phyloP scores from a whole-genome alignment of 2,888 invertebrate genomes.

The Agriopis leucophaearia region DNA sequence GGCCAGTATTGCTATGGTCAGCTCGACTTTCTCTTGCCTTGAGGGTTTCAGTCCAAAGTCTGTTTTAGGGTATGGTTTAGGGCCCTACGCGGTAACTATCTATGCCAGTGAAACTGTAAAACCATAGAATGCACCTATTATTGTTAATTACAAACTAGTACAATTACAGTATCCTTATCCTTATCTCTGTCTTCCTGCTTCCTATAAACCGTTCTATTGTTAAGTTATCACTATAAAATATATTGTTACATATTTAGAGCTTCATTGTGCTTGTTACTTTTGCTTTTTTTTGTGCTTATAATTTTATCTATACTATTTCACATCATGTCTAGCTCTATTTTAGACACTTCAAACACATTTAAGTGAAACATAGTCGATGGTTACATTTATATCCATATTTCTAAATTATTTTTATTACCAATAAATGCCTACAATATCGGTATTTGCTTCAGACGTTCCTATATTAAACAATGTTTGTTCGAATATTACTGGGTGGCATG shows the following conservation, averaged over 20 bases:
- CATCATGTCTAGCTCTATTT: too few species aligned
- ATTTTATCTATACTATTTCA: neutral
- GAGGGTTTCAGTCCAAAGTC: too few species aligned
- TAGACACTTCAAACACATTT: too few species aligned
- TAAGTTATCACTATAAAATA: conserved; percentile 53
- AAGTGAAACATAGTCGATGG: neutral
- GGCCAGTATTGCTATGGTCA: too few species aligned
- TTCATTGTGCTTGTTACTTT: conserved; percentile 53
- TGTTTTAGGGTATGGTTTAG: too few species aligned
- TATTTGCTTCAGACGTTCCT: conserved; percentile 54
- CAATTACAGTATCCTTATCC: conserved; percentile 13
- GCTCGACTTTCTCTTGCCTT: too few species aligned
- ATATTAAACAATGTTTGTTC: conserved; percentile 62
- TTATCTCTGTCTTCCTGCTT: conserved; percentile 57
- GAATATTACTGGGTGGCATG: conserved; percentile 56
- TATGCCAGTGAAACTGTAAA: neutral
- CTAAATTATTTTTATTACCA: neutral
- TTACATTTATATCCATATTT: neutral
- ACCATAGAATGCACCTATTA: neutral
- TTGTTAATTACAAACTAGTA: neutral
- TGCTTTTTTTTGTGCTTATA: neutral
- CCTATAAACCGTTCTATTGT: conserved; percentile 53
- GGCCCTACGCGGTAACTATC: neutral
- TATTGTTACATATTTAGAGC: conserved; percentile 49
- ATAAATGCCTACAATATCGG: conserved; percentile 26